These are phyloP conservation scores for Eptesicus fuscus DNA, from an alignment of 2,113 vertebrate genomes.

Conservation along the genomic window DNA sequence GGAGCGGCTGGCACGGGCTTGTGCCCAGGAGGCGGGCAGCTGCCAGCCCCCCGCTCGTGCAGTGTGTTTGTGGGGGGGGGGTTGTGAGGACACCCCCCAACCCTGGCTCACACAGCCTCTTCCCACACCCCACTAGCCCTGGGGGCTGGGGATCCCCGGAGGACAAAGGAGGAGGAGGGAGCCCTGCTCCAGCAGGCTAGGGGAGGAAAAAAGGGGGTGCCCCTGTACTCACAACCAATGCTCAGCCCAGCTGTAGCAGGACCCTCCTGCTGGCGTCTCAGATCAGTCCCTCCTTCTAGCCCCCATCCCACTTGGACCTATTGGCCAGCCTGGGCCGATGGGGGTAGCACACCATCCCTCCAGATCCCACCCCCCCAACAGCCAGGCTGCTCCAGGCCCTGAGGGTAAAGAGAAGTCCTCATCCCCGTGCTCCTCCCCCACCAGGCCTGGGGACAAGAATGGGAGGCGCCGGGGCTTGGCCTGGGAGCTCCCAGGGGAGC, in stretches of 20 bases:
- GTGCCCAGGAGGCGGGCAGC: constrained; percentile 63
- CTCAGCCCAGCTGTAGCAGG: background rate
- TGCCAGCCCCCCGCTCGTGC: constrained; percentile 56
- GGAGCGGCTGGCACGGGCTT: constrained; percentile 75
- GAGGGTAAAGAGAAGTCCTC: constrained; percentile 53
- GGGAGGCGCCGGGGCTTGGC: constrained; percentile 49
- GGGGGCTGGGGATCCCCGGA: constrained; percentile 72
- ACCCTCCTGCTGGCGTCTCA: background rate
- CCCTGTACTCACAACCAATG: background rate
- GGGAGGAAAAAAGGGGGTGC: background rate
- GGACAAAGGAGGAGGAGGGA: constrained; percentile 75
- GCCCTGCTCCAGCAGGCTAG: constrained; percentile 24
- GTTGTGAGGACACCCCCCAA: constrained; percentile 61
- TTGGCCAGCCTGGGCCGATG: background rate
- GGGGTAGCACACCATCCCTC: background rate
- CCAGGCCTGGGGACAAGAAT: constrained; percentile 46
- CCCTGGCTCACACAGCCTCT: constrained; percentile 49
- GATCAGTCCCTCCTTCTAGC: background rate
- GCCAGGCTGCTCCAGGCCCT: background rate
- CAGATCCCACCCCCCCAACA: background rate
- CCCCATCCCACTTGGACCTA: constrained; percentile 33
- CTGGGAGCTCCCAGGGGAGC: constrained; percentile 55
- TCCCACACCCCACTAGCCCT: constrained; percentile 38
- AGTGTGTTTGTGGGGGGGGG: constrained; percentile 17
- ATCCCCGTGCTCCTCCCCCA: constrained; percentile 17